A percentile compares a stretch with the other conserved stretches of the same genome.
Evolutionary conservation across 2,888 invertebrate genomes (phyloP).

Genomic region (Margaritifera margaritifera): DNA sequence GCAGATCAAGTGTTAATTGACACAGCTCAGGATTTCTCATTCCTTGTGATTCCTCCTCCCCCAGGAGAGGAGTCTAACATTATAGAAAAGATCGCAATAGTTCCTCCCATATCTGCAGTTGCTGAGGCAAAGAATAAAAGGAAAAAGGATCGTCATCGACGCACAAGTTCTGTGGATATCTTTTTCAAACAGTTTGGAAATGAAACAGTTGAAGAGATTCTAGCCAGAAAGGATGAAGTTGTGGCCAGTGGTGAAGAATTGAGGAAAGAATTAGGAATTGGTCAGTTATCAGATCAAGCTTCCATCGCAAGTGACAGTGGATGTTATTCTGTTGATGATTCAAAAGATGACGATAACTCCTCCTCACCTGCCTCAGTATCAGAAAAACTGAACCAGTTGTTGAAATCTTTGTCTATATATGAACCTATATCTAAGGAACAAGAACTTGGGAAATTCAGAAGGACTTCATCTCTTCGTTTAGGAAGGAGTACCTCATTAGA

Average conservation of each 20-base stretch:
- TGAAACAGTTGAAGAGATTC: constrained; percentile 7
- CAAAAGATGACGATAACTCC: constrained; percentile 6
- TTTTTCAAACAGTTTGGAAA: constrained; percentile 25
- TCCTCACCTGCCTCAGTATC: constrained; percentile 64
- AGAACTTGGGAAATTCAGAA: constrained; percentile 30
- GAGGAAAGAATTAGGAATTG: no score
- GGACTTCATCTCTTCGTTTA: constrained; percentile 45
- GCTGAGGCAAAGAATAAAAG: constrained; percentile 31
- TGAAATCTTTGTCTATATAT: constrained; percentile 53
- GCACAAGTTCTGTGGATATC: constrained; percentile 49
- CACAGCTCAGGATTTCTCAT: constrained; percentile 47
- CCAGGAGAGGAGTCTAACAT: constrained; percentile 39
- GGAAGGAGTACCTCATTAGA: constrained; percentile 34
- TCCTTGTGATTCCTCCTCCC: constrained; percentile 66
- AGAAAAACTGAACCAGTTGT: constrained; percentile 57
- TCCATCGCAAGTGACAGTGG: no score
- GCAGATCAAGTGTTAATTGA: constrained; percentile 28
- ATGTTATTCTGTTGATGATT: neutral
- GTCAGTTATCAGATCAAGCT: no score
- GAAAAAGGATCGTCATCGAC: constrained; percentile 36
- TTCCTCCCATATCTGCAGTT: constrained; percentile 49
- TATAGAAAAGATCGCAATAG: constrained; percentile 51
- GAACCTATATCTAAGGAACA: constrained; percentile 26
- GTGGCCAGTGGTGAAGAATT: no score
- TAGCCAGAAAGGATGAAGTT: neutral